phyloP scores from a whole-genome alignment of 1,140 invertebrate species.

The Drosophila carrolli region DNA sequence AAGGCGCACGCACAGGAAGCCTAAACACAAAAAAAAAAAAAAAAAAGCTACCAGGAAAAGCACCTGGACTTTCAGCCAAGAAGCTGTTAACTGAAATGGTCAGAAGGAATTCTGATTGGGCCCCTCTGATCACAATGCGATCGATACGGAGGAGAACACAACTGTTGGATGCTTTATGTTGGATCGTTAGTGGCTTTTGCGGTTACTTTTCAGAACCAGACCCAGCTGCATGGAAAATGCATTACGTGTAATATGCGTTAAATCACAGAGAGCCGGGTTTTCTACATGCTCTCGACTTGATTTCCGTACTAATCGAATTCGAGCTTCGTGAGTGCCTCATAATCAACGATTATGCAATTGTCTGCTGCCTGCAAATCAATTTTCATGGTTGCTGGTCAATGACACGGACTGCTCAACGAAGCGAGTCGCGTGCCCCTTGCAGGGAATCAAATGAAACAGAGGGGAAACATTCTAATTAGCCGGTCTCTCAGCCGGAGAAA shows the following conservation, averaged over 20 bases:
- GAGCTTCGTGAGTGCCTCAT: slow-evolving; percentile 42
- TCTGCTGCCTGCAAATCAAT: slow-evolving; percentile 65
- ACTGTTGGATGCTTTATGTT: slow-evolving; percentile 37
- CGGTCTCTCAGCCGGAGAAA: background rate
- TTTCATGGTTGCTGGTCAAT: slow-evolving; percentile 53
- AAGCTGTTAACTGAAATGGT: slow-evolving; percentile 48
- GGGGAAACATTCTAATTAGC: slow-evolving; percentile 46
- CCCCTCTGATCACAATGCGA: slow-evolving; percentile 53
- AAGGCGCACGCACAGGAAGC: slow-evolving; percentile 48
- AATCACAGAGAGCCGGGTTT: slow-evolving; percentile 52
- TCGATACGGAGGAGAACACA: slow-evolving; percentile 47
- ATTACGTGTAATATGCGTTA: slow-evolving; percentile 78
- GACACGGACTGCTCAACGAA: slow-evolving; percentile 34
- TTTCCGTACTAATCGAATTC: slow-evolving; percentile 62
- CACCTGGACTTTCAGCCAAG: slow-evolving; percentile 42
- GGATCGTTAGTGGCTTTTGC: slow-evolving; percentile 68
- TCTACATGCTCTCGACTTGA: slow-evolving; percentile 31
- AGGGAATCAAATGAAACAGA: slow-evolving; percentile 11
- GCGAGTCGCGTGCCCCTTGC: slow-evolving; percentile 38
- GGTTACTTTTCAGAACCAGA: slow-evolving; percentile 40
- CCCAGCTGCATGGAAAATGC: slow-evolving; percentile 68
- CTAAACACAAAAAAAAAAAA: background rate
- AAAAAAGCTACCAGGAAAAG: background rate
- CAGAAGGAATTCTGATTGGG: slow-evolving; percentile 49
- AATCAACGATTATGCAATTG: slow-evolving; percentile 72